Evolutionary conservation across 2,113 vertebrate species (phyloP), one percentile per base, ranked within the genome.

Genomic region (Gambusia affinis): DNA sequence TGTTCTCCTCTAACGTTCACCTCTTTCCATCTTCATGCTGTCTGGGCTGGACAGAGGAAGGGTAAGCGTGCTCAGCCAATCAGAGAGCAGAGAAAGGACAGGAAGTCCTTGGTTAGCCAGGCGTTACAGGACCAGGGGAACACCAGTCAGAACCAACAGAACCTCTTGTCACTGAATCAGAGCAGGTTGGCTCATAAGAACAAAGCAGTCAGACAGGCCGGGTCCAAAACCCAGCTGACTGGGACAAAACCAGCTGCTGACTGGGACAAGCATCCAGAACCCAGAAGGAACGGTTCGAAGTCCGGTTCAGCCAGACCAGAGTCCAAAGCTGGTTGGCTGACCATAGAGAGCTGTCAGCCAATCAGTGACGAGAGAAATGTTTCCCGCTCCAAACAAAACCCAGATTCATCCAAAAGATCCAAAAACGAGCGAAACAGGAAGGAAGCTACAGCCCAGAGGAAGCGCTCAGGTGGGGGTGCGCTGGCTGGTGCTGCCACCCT

Each of bases 41-140:
- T 80, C 89, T 87, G 31, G 72, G 80, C 79, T 30, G 82, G 67
- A 88, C 83, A 93, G 92, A 93, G 90, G 93, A 94, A 83, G 76
- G 85, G 91, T 91, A 87, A 90, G 79, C 67, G 80, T 19, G 86
- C 77, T 90, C 88, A 91, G 83, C 28, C 63, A 8, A 1, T 47
- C 28, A 87, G 74, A 75, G 71, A 81, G 60, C 78, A 57, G 28
- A 47, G 44, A 57, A 77, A 67, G 35, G 83, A 71, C 44, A 60
- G 60, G 24, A 73, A 30, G 29, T 39, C 61, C 12, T 71, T 22
- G 0, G 31, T 76, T 17, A 47, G 42, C 57, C 83, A 69, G 61
- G 73, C 81, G 1, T 28, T 86, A 27, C 86, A 28, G 29, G 61
- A 64, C 67, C 80, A 27, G 30, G 82, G 37, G 35, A 63, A 70